Evolutionary conservation across 2,888 invertebrate species (phyloP), one percentile per base, ranked within the genome.

Genomic region (Apantesis nais): DNA sequence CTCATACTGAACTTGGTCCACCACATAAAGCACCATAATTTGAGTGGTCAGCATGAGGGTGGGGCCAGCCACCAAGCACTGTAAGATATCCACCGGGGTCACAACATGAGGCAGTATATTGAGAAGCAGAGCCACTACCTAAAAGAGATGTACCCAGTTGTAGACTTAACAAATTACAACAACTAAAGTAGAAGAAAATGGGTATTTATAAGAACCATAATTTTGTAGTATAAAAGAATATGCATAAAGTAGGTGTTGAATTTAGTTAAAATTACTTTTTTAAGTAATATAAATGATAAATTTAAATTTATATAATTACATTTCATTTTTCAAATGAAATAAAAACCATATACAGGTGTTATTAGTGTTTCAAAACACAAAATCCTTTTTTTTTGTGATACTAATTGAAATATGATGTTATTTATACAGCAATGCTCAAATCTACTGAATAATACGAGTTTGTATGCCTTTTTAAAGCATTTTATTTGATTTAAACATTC

Each of bases 41-140:
- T 87, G 88, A 37, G 85, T 72, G 62, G 94, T 91, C 80, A 92
- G 87, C 92, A 93, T 90, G 72, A 94, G 88, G n/a, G 94, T 93
- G 48, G 94, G 93, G 55, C 82, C 92, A 1, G 92, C 89, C 44
- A 92, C 92, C 79, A 93, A 80, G 83, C 94, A 94, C 74, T 90
- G 88, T 74, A 86, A 83, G 58, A 74, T 44, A 67, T 92, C 92
- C 88, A 92, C 81, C 0, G 93, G 92, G 41, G 85, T 87, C 90
- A 94, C 92, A 77, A 93, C 88, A 85, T 92, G 89, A 73, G 92
- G 92, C 75, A 94, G 87, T 79, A 94, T 84, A 90, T 88, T 92
- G 86, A 94, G 92, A 74, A 94, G 88, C 76, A 94, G 88, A 81
- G 93, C 92, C 88, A 94, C 88, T 89, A 92, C 93, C 94, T 94